Evolutionary conservation across 2,113 vertebrate species (phyloP).

Genomic region (Nerophis ophidion): DNA sequence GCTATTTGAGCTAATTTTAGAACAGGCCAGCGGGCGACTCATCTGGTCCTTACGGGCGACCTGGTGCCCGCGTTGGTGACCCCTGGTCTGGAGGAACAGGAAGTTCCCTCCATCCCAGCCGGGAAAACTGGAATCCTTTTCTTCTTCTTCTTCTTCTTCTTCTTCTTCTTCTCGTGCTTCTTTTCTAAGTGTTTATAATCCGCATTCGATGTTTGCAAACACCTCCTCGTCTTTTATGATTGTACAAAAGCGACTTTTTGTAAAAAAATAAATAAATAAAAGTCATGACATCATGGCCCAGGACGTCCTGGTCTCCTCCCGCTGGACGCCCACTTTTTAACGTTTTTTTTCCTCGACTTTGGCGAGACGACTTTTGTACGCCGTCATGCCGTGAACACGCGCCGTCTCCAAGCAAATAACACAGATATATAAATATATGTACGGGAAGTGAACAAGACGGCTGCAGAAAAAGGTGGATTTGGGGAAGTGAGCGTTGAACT

Average conservation of each 20-base stretch:
- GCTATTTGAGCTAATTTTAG: too few relatives aligned
- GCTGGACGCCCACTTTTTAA: background rate
- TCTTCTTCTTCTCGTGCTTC: slow-evolving; percentile 38
- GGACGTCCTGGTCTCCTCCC: background rate
- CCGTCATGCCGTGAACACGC: background rate
- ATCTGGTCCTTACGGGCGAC: too few relatives aligned
- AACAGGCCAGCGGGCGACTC: too few relatives aligned
- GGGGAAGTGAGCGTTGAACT: background rate
- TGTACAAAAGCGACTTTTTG: slow-evolving; percentile 74
- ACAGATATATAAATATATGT: background rate
- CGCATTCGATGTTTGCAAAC: slow-evolving; percentile 63
- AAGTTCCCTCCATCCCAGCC: too few relatives aligned
- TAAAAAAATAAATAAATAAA: slow-evolving; percentile 49
- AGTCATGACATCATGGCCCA: slow-evolving; percentile 36
- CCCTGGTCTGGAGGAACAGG: background rate
- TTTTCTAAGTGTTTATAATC: slow-evolving; percentile 75
- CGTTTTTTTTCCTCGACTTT: background rate
- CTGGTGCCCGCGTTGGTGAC: too few relatives aligned
- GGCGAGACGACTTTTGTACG: background rate
- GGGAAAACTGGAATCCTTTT: background rate
- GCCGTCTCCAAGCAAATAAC: background rate
- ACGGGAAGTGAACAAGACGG: too few relatives aligned
- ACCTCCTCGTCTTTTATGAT: slow-evolving; percentile 72
- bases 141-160: background rate
- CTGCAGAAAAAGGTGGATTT: background rate